These are phyloP conservation scores for Todiramphus saurophagus DNA, from an alignment of 2,113 vertebrate genomes.

Conservation along the genomic window DNA sequence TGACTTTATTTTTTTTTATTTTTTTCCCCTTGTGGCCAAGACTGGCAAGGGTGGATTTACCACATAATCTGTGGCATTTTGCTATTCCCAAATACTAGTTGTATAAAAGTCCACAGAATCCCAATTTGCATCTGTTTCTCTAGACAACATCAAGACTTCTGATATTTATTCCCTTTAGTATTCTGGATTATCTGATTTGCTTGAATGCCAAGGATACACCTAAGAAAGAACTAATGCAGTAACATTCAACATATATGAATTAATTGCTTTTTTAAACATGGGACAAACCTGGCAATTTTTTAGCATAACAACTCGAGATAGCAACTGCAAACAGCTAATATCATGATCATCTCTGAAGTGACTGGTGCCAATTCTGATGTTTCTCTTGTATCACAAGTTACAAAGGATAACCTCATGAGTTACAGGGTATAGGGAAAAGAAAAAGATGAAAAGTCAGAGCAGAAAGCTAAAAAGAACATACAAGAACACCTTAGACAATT, in stretches of 20 bases:
- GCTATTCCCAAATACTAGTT: neutral
- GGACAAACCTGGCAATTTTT: neutral
- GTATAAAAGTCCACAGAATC: neutral
- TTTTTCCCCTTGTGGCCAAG: neutral
- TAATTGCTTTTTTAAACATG: neutral
- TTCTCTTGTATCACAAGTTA: fast-evolving
- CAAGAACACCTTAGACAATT: neutral
- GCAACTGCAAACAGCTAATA: neutral
- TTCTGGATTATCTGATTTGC: neutral
- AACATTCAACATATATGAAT: neutral
- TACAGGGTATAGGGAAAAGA: neutral
- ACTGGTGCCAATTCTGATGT: neutral
- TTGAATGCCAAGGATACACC: neutral
- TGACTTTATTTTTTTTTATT: neutral
- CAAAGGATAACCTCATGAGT: neutral
- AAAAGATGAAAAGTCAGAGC: neutral
- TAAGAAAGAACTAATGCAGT: neutral
- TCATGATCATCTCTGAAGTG: neutral
- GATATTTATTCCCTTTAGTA: neutral
- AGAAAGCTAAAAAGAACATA: neutral
- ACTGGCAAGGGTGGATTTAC: neutral
- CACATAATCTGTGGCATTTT: neutral
- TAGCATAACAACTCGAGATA: neutral
- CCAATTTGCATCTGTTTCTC: neutral
- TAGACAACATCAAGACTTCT: neutral